These are phyloP conservation scores for Pseudobourletiella spinata DNA, from an alignment of 1,140 invertebrate species.

Conservation along the genomic window DNA sequence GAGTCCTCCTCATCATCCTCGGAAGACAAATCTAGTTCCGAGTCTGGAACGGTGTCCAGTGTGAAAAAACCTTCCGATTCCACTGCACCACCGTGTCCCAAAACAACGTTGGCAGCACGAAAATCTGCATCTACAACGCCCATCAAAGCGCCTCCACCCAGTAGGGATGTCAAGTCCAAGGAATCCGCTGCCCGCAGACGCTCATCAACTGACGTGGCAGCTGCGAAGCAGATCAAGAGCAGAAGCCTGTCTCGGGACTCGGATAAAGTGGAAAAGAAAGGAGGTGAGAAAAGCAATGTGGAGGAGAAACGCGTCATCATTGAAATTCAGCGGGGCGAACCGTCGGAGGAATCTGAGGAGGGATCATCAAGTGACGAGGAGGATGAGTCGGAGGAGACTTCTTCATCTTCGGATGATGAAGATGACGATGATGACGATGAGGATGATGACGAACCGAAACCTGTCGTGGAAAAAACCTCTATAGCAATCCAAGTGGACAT, in stretches of 20 bases:
- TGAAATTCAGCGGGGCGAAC: not conserved
- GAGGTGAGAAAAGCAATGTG: not conserved
- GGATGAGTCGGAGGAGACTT: too few relatives aligned
- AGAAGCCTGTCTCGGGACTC: not conserved
- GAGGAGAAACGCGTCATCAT: constrained; percentile 10
- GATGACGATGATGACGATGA: constrained; percentile 1
- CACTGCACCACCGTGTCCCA: not conserved
- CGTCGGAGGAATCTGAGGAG: not conserved
- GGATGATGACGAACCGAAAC: not conserved
- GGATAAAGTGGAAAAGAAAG: not conserved
- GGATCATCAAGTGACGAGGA: not conserved
- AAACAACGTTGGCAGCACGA: not conserved
- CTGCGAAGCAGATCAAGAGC: not conserved
- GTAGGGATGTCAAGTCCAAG: not conserved
- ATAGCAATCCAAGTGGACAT: constrained; percentile 33
- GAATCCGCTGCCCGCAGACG: not conserved
- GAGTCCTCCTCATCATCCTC: not conserved
- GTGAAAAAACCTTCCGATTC: not conserved
- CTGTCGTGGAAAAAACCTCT: constrained; percentile 45
- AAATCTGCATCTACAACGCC: not conserved
- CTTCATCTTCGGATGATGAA: constrained; percentile 7
- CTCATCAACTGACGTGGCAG: not conserved
- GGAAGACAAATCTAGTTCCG: not conserved
- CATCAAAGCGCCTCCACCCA: not conserved
- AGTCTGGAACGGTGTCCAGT: constrained; percentile 1